Percentiles rank a stretch among this genome's conserved stretches.
Evolutionary conservation across 2,797 vertebrate species (phyloP).

Genomic region (Pelodytes ibericus): DNA sequence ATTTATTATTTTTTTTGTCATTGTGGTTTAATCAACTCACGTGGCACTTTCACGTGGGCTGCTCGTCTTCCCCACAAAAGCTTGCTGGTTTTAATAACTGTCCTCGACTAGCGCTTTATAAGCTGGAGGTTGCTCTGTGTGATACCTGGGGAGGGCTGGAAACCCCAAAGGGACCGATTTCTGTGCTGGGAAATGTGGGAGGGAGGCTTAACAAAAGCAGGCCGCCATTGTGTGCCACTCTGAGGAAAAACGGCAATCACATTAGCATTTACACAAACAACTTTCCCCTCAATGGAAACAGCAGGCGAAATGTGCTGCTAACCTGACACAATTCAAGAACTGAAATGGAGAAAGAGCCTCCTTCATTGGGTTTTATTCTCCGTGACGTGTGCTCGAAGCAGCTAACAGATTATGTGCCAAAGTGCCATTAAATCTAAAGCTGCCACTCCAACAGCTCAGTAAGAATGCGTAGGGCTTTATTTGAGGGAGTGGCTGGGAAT

Average conservation of each 20-base stretch:
- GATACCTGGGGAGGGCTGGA: constrained; percentile 34
- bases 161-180: constrained; percentile 41
- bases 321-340: constrained; percentile 36
- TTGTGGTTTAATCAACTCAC: background rate
- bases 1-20: background rate
- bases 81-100: background rate
- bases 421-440: constrained; percentile 21
- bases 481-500: no score
- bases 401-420: constrained; percentile 46
- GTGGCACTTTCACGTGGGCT: background rate
- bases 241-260: constrained; percentile 46
- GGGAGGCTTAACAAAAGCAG: constrained; percentile 46
- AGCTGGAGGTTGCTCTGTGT: constrained; percentile 4
- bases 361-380: constrained; percentile 39
- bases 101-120: background rate
- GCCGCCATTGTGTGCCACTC: constrained; percentile 47
- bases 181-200: constrained; percentile 45
- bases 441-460: constrained; percentile 14
- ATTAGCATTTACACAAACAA: constrained; percentile 52
- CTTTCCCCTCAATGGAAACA: constrained; percentile 50
- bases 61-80: no score
- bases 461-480: no score
- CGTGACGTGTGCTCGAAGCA: constrained; percentile 36
- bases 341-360: constrained; percentile 46
- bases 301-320: constrained; percentile 38